A percentile compares a stretch with the other conserved stretches of the same genome.
phyloP scores from a whole-genome alignment of 37 sponge, comb jelly and placozoan genomes.

The Bolinopsis microptera region DNA sequence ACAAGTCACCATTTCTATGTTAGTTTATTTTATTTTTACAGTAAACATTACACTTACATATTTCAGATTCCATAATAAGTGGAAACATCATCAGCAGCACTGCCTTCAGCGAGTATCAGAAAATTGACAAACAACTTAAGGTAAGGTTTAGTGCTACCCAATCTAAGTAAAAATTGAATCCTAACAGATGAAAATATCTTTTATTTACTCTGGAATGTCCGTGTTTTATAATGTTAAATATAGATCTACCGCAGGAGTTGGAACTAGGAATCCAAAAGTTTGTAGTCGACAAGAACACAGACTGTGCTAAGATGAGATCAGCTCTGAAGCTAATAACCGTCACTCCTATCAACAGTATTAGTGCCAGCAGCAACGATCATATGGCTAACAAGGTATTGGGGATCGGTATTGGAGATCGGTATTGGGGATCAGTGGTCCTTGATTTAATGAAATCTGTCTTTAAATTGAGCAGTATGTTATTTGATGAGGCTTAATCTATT shows the following conservation, averaged over 20 bases:
- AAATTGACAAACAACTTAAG: constrained; percentile 8
- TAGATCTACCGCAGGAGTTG: background rate
- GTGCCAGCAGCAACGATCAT: constrained; percentile 61
- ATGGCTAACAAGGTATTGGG: constrained; percentile 66
- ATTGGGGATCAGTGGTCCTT: too few species aligned
- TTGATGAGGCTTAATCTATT: too few species aligned
- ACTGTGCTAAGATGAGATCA: constrained; percentile 35
- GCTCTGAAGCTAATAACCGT: constrained; percentile 46
- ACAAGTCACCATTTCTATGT: too few species aligned
- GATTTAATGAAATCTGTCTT: too few species aligned
- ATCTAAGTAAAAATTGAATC: too few species aligned
- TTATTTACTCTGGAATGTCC: too few species aligned
- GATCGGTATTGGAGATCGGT: too few species aligned
- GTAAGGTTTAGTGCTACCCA: constrained; percentile 1
- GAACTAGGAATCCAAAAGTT: background rate
- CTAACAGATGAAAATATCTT: too few species aligned
- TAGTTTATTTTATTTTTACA: too few species aligned
- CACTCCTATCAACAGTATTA: constrained; percentile 60
- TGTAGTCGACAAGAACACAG: background rate
- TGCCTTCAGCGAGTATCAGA: constrained; percentile 29
- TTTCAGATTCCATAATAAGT: constrained; percentile 14
- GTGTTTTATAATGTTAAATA: too few species aligned
- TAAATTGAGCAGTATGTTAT: too few species aligned
- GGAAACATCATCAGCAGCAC: constrained; percentile 25
- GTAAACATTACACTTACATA: too few species aligned